These are phyloP conservation scores for Loriculus beryllinus DNA, from an alignment of 2,797 vertebrate genomes.

Conservation along the genomic window DNA sequence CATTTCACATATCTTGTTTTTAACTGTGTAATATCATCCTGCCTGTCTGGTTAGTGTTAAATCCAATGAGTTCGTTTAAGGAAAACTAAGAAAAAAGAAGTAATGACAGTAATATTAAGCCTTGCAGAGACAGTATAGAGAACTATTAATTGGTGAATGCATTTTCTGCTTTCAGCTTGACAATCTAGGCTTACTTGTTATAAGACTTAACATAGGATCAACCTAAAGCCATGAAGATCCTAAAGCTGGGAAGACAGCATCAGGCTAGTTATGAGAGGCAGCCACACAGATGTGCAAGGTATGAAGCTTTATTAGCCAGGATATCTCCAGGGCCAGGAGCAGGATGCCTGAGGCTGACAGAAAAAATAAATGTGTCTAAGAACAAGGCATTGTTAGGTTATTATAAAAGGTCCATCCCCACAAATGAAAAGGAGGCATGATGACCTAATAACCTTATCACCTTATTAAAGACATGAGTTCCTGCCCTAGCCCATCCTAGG, in stretches of 20 bases:
- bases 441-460: not conserved
- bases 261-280: not conserved
- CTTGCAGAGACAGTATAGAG: not conserved
- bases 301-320: not conserved
- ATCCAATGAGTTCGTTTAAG: not conserved
- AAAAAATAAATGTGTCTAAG: not conserved
- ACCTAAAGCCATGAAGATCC: not conserved
- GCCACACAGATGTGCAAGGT: not conserved
- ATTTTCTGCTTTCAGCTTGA: not conserved
- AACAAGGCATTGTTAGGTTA: not conserved
- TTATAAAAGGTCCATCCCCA: not conserved
- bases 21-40: not conserved
- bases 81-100: not conserved
- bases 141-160: not conserved
- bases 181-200: not conserved
- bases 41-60: not conserved
- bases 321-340: not conserved
- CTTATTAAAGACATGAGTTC: not conserved
- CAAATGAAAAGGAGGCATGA: fast-evolving
- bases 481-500: not conserved
- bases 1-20: not conserved
- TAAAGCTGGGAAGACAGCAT: not conserved
- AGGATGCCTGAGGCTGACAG: not conserved
- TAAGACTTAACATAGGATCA: not conserved
- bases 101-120: not conserved